A percentile compares a stretch with the other conserved stretches of the same genome.
These are phyloP conservation scores for Lasiurus cinereus DNA, from an alignment of 2,113 vertebrate species.

Conservation along the genomic window DNA sequence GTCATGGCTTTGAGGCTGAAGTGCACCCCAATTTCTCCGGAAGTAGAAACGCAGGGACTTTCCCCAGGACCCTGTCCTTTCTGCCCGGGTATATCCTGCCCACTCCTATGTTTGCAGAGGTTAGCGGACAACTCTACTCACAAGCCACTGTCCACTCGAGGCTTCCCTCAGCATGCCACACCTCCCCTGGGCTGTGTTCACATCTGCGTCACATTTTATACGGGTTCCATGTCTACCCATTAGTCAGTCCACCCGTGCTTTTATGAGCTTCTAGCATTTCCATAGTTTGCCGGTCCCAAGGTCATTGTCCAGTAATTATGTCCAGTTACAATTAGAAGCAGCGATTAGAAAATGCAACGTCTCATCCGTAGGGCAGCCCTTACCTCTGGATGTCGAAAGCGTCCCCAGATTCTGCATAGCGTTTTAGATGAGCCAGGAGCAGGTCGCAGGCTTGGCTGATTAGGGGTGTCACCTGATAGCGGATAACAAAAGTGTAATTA, in stretches of 20 bases:
- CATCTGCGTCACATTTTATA: background rate
- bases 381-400: slow-evolving; percentile 96
- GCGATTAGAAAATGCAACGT: background rate
- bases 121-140: background rate
- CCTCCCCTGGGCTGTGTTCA: background rate
- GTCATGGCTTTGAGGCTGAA: background rate
- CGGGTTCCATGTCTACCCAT: background rate
- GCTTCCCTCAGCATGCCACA: background rate
- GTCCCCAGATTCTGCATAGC: slow-evolving; percentile 89
- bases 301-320: slow-evolving; percentile 58
- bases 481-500: slow-evolving; percentile 73
- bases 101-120: background rate
- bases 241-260: background rate
- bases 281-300: slow-evolving; percentile 15
- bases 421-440: slow-evolving; percentile 92
- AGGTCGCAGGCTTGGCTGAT: slow-evolving; percentile 92
- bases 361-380: slow-evolving; percentile 69
- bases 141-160: background rate
- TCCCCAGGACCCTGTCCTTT: background rate
- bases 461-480: slow-evolving; percentile 93
- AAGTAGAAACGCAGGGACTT: background rate
- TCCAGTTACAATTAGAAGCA: slow-evolving; percentile 13
- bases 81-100: background rate
- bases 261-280: slow-evolving; percentile 13
- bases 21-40: background rate